These are phyloP conservation scores for Macaca fascicularis DNA, from an alignment of 2,113 vertebrate genomes.

Conservation along the genomic window DNA sequence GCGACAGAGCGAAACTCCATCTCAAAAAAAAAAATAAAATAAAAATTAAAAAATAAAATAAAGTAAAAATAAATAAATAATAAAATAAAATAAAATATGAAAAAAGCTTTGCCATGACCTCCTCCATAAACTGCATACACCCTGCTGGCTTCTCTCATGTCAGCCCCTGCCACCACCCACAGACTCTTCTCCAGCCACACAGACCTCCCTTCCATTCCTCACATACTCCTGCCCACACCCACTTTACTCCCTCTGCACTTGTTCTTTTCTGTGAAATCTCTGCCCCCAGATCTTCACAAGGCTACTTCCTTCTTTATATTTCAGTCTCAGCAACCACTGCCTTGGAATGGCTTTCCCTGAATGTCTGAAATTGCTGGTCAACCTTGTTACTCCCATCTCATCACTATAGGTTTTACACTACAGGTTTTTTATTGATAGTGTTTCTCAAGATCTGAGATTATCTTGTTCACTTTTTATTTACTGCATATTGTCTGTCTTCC, in stretches of 20 bases:
- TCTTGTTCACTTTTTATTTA: neutral
- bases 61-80: neutral
- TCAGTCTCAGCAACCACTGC: neutral
- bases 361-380: neutral
- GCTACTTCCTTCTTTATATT: neutral
- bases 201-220: neutral
- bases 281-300: neutral
- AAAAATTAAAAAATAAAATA: neutral
- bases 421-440: neutral
- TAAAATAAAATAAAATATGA: constrained; percentile 1
- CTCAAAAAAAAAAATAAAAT: too few relatives aligned
- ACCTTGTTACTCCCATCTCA: neutral
- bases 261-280: neutral
- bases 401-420: neutral
- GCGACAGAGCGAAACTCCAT: too few relatives aligned
- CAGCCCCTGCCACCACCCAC: neutral
- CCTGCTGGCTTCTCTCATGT: neutral
- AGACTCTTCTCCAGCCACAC: neutral
- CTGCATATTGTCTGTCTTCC: neutral
- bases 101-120: neutral
- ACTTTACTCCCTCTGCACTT: neutral
- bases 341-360: neutral
- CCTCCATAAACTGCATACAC: neutral
- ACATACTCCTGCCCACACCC: neutral
- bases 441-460: neutral